Percentiles rank a stretch among this genome's conserved stretches.
Evolutionary conservation across 1,140 invertebrate species (phyloP).

Genomic region (Battus philenor): DNA sequence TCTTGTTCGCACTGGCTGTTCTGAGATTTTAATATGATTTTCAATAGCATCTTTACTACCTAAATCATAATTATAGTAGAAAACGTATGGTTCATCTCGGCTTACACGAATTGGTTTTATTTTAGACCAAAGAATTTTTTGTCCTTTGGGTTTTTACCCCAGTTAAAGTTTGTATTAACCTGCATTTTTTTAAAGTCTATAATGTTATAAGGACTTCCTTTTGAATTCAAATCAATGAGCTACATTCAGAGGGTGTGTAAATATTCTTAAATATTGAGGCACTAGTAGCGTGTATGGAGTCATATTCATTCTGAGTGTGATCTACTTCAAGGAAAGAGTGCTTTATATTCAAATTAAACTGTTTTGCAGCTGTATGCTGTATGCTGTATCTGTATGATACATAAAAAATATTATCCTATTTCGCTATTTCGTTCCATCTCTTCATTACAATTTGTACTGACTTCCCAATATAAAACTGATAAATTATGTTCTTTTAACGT

Average conservation of each 20-base stretch:
- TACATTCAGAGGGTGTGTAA: too few relatives aligned
- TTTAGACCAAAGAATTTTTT: background rate
- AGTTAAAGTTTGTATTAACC: background rate
- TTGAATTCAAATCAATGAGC: background rate
- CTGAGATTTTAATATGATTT: background rate
- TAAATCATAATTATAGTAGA: background rate
- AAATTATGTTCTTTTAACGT: background rate
- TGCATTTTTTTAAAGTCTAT: background rate
- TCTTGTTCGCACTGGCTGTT: too few relatives aligned
- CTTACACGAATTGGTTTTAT: constrained; percentile 7
- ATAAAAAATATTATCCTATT: background rate
- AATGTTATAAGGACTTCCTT: background rate
- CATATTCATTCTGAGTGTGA: background rate
- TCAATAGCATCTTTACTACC: background rate
- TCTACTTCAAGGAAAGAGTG: too few relatives aligned
- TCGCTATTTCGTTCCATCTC: background rate
- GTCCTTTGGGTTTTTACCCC: too few relatives aligned
- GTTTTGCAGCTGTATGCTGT: too few relatives aligned
- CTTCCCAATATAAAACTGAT: background rate
- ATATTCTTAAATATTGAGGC: background rate
- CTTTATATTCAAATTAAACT: background rate
- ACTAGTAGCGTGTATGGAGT: background rate
- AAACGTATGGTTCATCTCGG: constrained; percentile 5
- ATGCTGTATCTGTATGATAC: too few relatives aligned
- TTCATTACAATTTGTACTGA: background rate